Evolutionary conservation across 2,113 vertebrate species (phyloP), one percentile per base, ranked within the genome.

Genomic region (Bos indicus): DNA sequence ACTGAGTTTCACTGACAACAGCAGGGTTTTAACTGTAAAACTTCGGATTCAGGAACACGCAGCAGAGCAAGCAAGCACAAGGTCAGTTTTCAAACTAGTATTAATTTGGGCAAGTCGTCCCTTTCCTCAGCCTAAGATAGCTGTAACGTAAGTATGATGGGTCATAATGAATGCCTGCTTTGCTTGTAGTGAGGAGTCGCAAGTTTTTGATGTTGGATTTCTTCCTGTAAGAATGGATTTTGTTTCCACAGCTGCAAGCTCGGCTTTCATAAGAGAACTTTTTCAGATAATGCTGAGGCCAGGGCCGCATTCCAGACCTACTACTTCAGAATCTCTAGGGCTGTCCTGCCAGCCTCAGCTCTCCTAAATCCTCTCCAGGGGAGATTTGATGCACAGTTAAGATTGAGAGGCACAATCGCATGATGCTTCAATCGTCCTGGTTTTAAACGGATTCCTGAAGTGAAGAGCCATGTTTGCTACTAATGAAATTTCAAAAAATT

Each of bases 371-470:
- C 26, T 60, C 59, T 60, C 59, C 59, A 60, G 26, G 59, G 26
- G 59, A 60, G 59, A 60, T 60, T 0, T 60, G 59, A 60, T 60
- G 59, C 59, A 14, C 12, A 60, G 59, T 30, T 60, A 0, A 60
- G 57, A 0, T 0, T 62, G 60, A 62, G 28, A 16, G 33, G 60
- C 60, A 62, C 0, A 16, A 2, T 64, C 15, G 0, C 30, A 64
- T 7, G 60, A 16, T 16, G 60, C 60, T 33, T 64, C 60, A 64
- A 6, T 6, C 1, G 0, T 16, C 30, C 30, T 33, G 60, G 6
- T 16, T 33, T 64, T 64, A 64, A 33, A 64, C 16, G 56, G 5
- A 43, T 36, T 40, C 23, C 33, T 94, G 84, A 26, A 23, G 52
- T 85, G 36, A 13, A 43, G 17, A 67, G 48, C 11, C 43, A 60